These are phyloP conservation scores for Choristoneura rosaceana DNA, from an alignment of 2,888 invertebrate species.

Conservation along the genomic window DNA sequence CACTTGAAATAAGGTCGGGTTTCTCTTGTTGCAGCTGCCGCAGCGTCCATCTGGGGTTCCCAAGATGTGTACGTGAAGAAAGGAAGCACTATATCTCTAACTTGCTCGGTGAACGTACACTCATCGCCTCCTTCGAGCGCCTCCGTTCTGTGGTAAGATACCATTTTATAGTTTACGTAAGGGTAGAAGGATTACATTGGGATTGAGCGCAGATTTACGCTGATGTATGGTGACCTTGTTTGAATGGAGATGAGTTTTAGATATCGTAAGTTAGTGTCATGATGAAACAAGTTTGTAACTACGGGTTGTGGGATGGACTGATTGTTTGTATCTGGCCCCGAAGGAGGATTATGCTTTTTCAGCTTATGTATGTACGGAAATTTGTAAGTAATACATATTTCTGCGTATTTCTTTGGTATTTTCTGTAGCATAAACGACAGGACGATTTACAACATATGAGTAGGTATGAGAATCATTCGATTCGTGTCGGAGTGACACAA, in stretches of 20 bases:
- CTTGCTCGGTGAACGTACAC: conserved; percentile 95
- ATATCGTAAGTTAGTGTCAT: conserved; percentile 45
- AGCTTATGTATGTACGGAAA: too few species aligned
- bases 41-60: conserved; percentile 93
- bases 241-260: not conserved
- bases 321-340: too few species aligned
- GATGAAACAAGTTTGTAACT: conserved; percentile 11
- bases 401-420: too few species aligned
- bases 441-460: too few species aligned
- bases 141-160: conserved; percentile 87
- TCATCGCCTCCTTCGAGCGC: conserved; percentile 90
- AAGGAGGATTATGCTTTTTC: too few species aligned
- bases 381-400: too few species aligned
- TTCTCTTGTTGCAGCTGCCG: conserved; percentile 89
- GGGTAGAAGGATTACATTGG: not conserved
- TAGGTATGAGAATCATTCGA: too few species aligned
- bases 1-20: conserved; percentile 49
- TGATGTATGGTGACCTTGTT: not conserved
- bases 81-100: conserved; percentile 95
- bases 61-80: conserved; percentile 95
- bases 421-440: too few species aligned
- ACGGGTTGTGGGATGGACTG: too few species aligned
- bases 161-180: conserved; percentile 18
- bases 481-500: too few species aligned
- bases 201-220: not conserved